Evolutionary conservation across 2,888 invertebrate genomes (phyloP).

Genomic region (Yponomeuta plumbellus): DNA sequence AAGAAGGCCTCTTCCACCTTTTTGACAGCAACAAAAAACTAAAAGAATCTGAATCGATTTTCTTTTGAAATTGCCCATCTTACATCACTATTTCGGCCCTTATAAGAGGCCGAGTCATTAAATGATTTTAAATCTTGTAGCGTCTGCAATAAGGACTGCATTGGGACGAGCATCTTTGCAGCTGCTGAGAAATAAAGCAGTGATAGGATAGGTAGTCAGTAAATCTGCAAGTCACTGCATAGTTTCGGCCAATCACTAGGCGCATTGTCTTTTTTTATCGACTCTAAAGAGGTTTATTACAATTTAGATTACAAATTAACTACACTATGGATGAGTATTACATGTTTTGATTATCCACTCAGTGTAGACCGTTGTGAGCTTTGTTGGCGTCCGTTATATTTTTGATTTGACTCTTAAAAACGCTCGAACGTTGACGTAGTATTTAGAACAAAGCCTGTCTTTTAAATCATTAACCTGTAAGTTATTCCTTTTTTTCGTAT

Average conservation of each 20-base stretch:
- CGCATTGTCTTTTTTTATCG: conserved; percentile 31
- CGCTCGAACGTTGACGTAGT: background rate
- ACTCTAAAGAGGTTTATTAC: conserved; percentile 31
- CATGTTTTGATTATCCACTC: conserved; percentile 10
- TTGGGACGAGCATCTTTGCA: background rate
- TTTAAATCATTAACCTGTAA: too few species aligned
- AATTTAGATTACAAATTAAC: conserved; percentile 33
- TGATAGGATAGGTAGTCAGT: background rate
- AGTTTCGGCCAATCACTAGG: conserved; percentile 33
- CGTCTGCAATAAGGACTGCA: background rate
- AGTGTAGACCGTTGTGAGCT: background rate
- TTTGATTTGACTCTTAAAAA: background rate
- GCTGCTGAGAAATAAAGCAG: background rate
- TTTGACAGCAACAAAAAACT: background rate
- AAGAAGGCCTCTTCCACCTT: background rate
- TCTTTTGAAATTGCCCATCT: background rate
- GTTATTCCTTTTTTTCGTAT: too few species aligned
- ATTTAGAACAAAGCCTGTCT: too few species aligned
- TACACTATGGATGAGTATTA: conserved; percentile 23
- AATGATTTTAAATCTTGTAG: background rate
- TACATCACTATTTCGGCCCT: background rate
- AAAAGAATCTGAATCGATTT: background rate
- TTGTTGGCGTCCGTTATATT: background rate
- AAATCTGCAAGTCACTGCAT: conserved; percentile 33
- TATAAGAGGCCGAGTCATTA: background rate